Evolutionary conservation across 2,113 vertebrate genomes (phyloP), one percentile per base, ranked within the genome.

Genomic region (Heteronetta atricapilla): DNA sequence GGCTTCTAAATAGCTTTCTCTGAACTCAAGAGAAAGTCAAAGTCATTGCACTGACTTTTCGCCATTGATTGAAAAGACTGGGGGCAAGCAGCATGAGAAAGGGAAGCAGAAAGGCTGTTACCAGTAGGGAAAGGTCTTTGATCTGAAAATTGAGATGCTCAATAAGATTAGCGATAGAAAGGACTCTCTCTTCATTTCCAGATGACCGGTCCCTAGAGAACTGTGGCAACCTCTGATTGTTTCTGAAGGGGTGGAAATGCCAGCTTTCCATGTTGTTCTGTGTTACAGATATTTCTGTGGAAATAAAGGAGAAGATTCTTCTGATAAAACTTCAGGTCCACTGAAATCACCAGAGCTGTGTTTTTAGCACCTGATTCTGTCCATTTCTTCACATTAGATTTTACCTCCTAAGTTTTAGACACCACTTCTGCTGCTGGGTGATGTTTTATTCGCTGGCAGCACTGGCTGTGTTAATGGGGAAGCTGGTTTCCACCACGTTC

Each of bases 401-500:
- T 8, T 46, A 16, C 19, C 34, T 36, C 10, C 11, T 60, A 28
- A 29, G 5, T 22, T 91, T 82, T 86, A 60, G 50, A 77, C 13
- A 48, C 5, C 31, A 56, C 19, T 84, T 86, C 55, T 79, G 73
- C 28, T 76, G 34, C 58, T 76, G 13, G 53, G 33, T 60, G 34
- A 60, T 33, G 64, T 28, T 10, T 63, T 28, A 40, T 11, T 46
- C 23, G 56, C 13, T 31, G 44, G 34, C 48, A 86, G 33, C 44
- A 28, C 38, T 26, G 40, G 36, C n/a, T 67, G 59, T 25, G 23
- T 26, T 60, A 56, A 29, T 1, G 3, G 40, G 8, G 13, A 4
- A 48, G 16, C 14, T 0, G 7, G 19, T 19, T 88, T 83, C 50
- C 50, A 80, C 33, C 0, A 0, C 9, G 16, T 38, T 2, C 2